Evolutionary conservation across 2,888 invertebrate genomes (phyloP), one percentile per base, ranked within the genome.

Genomic region (Agrotis segetum): DNA sequence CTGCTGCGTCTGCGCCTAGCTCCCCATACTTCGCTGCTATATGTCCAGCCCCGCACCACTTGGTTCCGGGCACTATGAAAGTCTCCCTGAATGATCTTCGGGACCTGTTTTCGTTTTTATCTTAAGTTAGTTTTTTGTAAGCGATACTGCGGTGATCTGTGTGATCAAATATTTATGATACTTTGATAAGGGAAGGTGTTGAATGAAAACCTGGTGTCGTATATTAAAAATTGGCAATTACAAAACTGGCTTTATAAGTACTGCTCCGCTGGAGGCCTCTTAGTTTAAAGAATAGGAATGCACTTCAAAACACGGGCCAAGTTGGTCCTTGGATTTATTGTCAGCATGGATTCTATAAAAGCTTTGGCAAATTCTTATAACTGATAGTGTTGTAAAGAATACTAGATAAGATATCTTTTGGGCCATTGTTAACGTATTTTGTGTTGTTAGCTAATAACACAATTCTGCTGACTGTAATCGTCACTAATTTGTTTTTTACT

Each of bases 41-140:
- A 95, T 97, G 89, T 91, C 97, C 91, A 88, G 96, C 94, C 11
- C 98, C 98, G 92, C 98, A 98, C 98, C 98, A 98, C 88, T 97
- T 97, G 17, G 97, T 97, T 67, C 97, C 97, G 4, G 97, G 97
- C 68, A 97, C 90, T 86, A 97, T 97, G 88, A 97, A 95, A 93
- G 96, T 95, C 90, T 96, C 96, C 85, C 96, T 94, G 79, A 95
- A 85, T 55, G 95, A 96, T 76, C 96, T 89, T 81, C 94, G 91
- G 62, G 93, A 95, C 95, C 96, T 96, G 94, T 89, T 85, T 67
- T 76, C 67, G 34, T 47, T 75, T 82, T 78, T 82, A 87, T 79
- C 81, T 74, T 72, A 74, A 69, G 80, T 84, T 83, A 85, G 62
- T 71, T 29, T 64, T 61, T 67, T 50, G 29, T 29, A 62, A 77